Evolutionary conservation across 2,888 invertebrate genomes (phyloP).

Genomic region (Clivina fossor): DNA sequence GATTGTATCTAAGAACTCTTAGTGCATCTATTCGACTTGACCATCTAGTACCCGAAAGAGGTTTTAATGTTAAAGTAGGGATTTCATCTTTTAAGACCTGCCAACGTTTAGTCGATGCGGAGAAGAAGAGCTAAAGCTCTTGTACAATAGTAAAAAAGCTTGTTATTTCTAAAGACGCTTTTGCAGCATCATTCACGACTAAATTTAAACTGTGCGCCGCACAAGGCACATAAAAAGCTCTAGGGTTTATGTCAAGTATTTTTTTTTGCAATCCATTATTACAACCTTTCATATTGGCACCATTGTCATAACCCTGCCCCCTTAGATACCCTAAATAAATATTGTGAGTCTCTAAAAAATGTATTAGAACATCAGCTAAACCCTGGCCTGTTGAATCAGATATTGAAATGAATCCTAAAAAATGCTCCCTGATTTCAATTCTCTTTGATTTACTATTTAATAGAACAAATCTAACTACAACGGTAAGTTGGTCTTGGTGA

Average conservation of each 20-base stretch:
- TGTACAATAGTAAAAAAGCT: conserved; percentile 40
- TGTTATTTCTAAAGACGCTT: conserved; percentile 37
- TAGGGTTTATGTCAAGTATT: conserved; percentile 40
- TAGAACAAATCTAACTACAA: too few relatives aligned
- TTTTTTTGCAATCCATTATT: conserved; percentile 41
- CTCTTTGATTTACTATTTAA: too few relatives aligned
- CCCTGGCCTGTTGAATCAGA: too few relatives aligned
- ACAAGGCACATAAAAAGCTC: conserved; percentile 42
- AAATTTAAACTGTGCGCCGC: conserved; percentile 44
- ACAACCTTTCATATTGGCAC: conserved; percentile 44
- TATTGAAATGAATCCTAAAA: too few relatives aligned
- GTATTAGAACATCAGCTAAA: too few relatives aligned
- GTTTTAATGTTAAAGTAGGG: not conserved
- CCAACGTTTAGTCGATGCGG: conserved; percentile 37
- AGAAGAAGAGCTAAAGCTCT: conserved; percentile 40
- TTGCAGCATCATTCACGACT: conserved; percentile 37
- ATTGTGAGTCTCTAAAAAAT: too few relatives aligned
- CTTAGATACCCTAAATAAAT: too few relatives aligned
- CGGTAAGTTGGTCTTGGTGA: too few relatives aligned
- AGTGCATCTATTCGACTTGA: too few relatives aligned
- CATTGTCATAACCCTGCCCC: conserved; percentile 44
- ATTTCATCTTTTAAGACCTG: not conserved
- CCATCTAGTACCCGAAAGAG: conserved; percentile 41
- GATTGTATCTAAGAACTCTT: too few relatives aligned
- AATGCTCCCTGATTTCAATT: too few relatives aligned